Evolutionary conservation across 2,797 vertebrate genomes (phyloP), one percentile per base, ranked within the genome.

Genomic region (Benthosema pterotum): DNA sequence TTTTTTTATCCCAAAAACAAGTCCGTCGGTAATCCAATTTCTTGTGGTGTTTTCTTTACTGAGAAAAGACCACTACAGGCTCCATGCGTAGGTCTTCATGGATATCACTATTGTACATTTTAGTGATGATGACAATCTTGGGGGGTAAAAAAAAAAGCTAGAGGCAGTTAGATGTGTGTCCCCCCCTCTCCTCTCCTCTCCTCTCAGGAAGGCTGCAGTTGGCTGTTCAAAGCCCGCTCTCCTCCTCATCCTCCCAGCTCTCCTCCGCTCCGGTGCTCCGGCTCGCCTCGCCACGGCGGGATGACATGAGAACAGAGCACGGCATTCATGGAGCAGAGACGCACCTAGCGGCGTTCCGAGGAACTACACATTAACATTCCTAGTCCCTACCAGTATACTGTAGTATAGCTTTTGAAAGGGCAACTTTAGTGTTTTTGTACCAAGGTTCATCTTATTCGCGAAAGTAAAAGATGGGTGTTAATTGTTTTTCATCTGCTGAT

Each of bases 291-390:
- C n/a, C n/a, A 88, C 92, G 77, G 81, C 76, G 88, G 92, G 63
- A 88, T 82, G 59, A 25, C 5, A 32, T 32, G 28, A 32, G 28
- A 32, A 2, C 57, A 67, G 63, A 64, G 65, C 81, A 85, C 3
- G 87, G 87, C 71, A 93, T 95, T 92, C 93, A 92, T 96, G 94
- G 93, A 95, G 93, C 96, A 95, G 92, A 95, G 94, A 87, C 94
- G 91, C 96, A 80, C 94, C 95, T 94, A 93, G 95, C 87, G 95
- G 95, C 83, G 67, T 22, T 2, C 42, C 42, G 56, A 57, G 73
- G 91, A 87, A 94, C 83, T 90, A 57, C 93, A 92, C 25, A 7
- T 60, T 61, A 63, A 52, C 51, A n/a, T 8, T 0, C 22, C 57
- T n/a, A n/a, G n/a, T 50, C 32, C 17, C 53, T 58, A 18, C 32